A percentile compares a stretch with the other conserved stretches of the same genome.
Conservation (phyloP, 2,797 vertebrate genomes). For the Petrocephalus schoutedeni region DNA sequence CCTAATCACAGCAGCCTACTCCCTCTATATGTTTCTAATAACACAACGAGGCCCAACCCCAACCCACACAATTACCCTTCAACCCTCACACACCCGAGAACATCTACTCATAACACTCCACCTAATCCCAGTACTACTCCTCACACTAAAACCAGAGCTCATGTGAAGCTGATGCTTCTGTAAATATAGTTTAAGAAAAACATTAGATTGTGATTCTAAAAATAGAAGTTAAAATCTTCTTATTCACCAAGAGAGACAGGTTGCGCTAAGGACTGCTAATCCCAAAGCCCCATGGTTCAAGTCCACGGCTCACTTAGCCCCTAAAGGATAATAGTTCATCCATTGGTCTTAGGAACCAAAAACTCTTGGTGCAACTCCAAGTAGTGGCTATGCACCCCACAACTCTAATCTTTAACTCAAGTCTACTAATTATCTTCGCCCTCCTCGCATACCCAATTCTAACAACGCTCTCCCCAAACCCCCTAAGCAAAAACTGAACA, state of each 20-base stretch:
- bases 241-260: slow-evolving; percentile 26
- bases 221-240: slow-evolving; percentile 34
- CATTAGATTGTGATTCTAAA: slow-evolving; percentile 47
- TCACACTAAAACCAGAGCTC: neutral
- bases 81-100: slow-evolving; percentile 37
- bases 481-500: accelerated
- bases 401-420: accelerated
- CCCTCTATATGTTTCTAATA: slow-evolving; percentile 24
- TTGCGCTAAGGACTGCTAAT: slow-evolving; percentile 45
- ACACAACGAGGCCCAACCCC: slow-evolving; percentile 29
- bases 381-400: slow-evolving; percentile 36
- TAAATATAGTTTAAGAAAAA: neutral
- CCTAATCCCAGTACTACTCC: accelerated
- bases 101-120: slow-evolving; percentile 30
- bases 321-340: slow-evolving; percentile 55
- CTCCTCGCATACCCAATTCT: accelerated
- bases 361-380: slow-evolving; percentile 58
- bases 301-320: slow-evolving; percentile 39
- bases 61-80: accelerated
- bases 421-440: accelerated
- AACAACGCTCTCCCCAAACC: accelerated
- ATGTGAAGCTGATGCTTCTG: neutral
- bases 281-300: slow-evolving; percentile 33
- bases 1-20: slow-evolving; percentile 33
- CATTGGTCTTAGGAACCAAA: slow-evolving; percentile 57